Conservation (phyloP, 2,888 invertebrate species). For the Empis stercorea region DNA sequence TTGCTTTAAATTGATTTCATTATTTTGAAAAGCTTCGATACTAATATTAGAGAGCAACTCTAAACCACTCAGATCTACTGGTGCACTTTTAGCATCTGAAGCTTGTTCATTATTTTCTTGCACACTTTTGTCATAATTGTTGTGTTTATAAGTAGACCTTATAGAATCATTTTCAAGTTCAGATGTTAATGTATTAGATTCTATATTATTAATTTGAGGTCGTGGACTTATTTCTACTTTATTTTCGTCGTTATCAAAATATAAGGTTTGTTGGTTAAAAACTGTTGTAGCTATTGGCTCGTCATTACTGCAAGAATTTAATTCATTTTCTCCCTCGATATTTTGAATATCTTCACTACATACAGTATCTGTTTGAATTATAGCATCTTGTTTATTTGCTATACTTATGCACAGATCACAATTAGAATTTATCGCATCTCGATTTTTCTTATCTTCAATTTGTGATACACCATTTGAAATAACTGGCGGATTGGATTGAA, state of each 20-base stretch:
- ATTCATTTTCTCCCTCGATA: slow-evolving; percentile 17
- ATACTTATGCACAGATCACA: slow-evolving; percentile 10
- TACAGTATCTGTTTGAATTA: slow-evolving; percentile 70
- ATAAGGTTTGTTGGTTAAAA: neutral
- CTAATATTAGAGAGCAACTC: slow-evolving; percentile 71
- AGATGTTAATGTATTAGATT: no score
- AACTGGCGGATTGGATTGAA: neutral
- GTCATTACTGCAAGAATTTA: slow-evolving; percentile 2
- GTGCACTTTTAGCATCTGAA: slow-evolving; percentile 14
- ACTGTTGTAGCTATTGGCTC: neutral
- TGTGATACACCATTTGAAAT: neutral
- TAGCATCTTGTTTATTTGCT: slow-evolving; percentile 62
- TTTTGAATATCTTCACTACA: slow-evolving; percentile 48
- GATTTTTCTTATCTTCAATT: neutral
- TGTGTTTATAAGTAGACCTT: neutral
- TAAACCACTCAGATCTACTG: slow-evolving; percentile 64
- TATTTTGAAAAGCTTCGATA: slow-evolving; percentile 54
- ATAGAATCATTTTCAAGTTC: neutral
- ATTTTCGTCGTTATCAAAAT: neutral
- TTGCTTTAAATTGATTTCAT: slow-evolving; percentile 20
- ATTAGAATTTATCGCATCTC: neutral
- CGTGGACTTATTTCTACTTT: neutral
- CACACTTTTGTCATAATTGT: slow-evolving; percentile 9
- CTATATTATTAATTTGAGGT: neutral
- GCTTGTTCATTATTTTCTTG: neutral